phyloP scores from a whole-genome alignment of 1,140 invertebrate genomes.

The Temnothorax nylanderi region DNA sequence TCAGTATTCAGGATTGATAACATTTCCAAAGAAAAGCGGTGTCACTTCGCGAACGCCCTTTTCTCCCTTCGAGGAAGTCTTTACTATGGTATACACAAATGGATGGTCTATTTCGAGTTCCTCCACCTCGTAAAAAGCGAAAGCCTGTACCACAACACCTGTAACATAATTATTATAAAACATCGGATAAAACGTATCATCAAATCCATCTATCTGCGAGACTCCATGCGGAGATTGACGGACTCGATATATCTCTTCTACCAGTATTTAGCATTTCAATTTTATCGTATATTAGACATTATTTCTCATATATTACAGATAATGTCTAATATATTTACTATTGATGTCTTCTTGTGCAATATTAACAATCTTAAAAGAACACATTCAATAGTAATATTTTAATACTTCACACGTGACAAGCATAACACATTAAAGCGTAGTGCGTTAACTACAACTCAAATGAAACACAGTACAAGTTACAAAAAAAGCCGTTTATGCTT shows the following conservation, averaged over 20 bases:
- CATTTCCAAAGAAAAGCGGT: background rate
- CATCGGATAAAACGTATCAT: background rate
- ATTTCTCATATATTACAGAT: background rate
- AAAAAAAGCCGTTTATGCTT: background rate
- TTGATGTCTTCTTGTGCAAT: background rate
- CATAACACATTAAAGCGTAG: background rate
- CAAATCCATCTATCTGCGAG: background rate
- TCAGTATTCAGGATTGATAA: conserved; percentile 3
- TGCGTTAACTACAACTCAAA: background rate
- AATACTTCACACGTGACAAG: background rate
- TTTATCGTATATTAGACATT: background rate
- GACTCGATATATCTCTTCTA: background rate
- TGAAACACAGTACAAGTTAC: background rate
- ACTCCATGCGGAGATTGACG: background rate
- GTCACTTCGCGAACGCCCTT: background rate
- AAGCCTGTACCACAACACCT: background rate
- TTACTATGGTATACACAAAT: background rate
- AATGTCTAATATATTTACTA: background rate
- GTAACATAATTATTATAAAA: conserved; percentile 24
- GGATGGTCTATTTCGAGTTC: background rate
- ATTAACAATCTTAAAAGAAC: background rate
- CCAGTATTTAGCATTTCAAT: background rate
- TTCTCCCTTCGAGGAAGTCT: background rate
- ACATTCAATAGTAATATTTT: conserved; percentile 3
- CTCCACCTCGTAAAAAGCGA: no score